phyloP scores from a whole-genome alignment of 1,140 invertebrate species.

The Zaprionus nigranus region DNA sequence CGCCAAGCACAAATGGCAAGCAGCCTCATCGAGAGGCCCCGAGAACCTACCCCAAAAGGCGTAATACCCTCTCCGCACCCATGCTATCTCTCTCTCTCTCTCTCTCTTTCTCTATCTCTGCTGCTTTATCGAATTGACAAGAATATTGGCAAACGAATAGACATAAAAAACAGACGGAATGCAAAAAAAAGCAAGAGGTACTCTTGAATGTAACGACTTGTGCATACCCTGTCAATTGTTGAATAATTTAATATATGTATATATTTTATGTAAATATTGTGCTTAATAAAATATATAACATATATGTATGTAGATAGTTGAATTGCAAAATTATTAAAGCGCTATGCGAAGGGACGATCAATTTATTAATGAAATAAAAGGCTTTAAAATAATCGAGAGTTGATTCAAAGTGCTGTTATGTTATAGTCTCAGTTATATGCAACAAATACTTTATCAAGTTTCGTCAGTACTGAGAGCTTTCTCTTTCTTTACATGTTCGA shows the following conservation, averaged over 20 bases:
- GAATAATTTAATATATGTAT: neutral
- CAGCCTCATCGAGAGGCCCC: neutral
- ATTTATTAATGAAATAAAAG: too few relatives aligned
- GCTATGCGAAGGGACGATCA: too few relatives aligned
- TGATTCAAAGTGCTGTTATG: too few relatives aligned
- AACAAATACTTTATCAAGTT: too few relatives aligned
- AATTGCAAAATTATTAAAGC: too few relatives aligned
- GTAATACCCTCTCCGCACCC: neutral
- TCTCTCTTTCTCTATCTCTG: neutral
- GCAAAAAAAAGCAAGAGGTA: neutral
- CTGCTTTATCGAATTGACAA: constrained; percentile 47
- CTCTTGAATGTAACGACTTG: neutral
- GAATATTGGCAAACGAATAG: constrained; percentile 48
- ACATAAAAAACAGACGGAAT: constrained; percentile 45
- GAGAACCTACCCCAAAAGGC: neutral
- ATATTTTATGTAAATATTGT: neutral
- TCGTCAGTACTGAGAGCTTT: too few relatives aligned
- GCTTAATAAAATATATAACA: too few relatives aligned
- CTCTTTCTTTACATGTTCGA: too few relatives aligned
- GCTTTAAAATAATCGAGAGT: too few relatives aligned
- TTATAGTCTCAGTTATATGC: too few relatives aligned
- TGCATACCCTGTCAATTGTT: neutral
- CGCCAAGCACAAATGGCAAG: constrained; percentile 10
- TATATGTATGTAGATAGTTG: too few relatives aligned
- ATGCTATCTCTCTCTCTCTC: neutral